Conservation (phyloP, 2,797 vertebrate genomes). For the Gambusia yucatana region DNA sequence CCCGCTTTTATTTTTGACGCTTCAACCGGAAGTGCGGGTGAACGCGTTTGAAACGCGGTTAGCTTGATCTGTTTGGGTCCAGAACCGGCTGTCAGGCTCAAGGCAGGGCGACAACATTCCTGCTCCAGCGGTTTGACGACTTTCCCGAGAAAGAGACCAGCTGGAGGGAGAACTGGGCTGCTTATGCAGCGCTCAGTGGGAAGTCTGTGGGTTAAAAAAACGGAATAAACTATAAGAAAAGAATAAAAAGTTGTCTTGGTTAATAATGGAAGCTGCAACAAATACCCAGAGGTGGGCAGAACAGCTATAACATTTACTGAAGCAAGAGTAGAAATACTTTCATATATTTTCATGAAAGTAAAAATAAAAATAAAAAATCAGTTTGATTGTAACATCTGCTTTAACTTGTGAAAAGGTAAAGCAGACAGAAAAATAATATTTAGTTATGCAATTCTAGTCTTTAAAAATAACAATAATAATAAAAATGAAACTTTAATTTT, state of each 20-base stretch:
- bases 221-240: no score
- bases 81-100: background rate
- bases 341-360: no score
- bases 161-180: background rate
- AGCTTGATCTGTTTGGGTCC: background rate
- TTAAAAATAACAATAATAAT: no score
- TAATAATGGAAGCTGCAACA: background rate
- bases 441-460: no score
- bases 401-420: no score
- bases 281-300: background rate
- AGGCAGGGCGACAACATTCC: background rate
- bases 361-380: no score
- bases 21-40: background rate
- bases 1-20: constrained; percentile 30
- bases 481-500: background rate
- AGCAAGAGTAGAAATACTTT: no score
- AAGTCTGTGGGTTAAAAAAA: background rate
- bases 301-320: background rate
- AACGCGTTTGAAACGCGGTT: accelerated
- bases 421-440: no score
- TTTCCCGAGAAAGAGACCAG: background rate
- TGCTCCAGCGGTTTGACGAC: background rate
- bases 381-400: no score
- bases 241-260: no score
- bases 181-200: background rate